Conservation (phyloP, 2,888 invertebrate genomes). For the Cerastis leucographa region DNA sequence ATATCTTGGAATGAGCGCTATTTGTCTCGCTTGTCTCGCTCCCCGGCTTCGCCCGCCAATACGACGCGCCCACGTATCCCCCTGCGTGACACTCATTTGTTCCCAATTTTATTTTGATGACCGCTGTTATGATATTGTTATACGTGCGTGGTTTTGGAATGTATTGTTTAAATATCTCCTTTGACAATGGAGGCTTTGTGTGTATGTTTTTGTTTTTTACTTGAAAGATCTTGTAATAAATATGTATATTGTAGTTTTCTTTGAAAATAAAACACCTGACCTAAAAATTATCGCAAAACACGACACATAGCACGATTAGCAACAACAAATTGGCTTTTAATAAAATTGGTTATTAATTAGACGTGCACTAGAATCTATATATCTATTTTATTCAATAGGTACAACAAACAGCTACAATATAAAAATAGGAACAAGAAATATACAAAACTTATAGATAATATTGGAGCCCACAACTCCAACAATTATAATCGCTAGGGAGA, state of each 20-base stretch:
- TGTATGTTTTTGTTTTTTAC: neutral
- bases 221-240: neutral
- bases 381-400: too few species aligned
- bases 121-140: slow-evolving; percentile 82
- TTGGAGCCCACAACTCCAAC: too few species aligned
- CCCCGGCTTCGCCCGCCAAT: slow-evolving; percentile 56
- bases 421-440: too few species aligned
- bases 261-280: neutral
- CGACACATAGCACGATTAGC: neutral
- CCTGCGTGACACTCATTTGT: slow-evolving; percentile 80
- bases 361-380: neutral
- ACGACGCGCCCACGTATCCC: slow-evolving; percentile 69
- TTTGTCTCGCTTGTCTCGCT: slow-evolving; percentile 76
- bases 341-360: neutral
- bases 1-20: slow-evolving; percentile 78
- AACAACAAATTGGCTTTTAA: neutral
- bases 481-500: too few species aligned
- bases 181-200: slow-evolving; percentile 8
- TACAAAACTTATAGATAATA: too few species aligned
- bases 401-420: too few species aligned
- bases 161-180: slow-evolving; percentile 47
- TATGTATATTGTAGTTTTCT: neutral
- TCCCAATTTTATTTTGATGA: slow-evolving; percentile 86
- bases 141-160: slow-evolving; percentile 69
- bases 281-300: neutral